A percentile compares a stretch with the other conserved stretches of the same genome.
Evolutionary conservation across 2,113 vertebrate species (phyloP).

Genomic region (Lethenteron reissneri): DNA sequence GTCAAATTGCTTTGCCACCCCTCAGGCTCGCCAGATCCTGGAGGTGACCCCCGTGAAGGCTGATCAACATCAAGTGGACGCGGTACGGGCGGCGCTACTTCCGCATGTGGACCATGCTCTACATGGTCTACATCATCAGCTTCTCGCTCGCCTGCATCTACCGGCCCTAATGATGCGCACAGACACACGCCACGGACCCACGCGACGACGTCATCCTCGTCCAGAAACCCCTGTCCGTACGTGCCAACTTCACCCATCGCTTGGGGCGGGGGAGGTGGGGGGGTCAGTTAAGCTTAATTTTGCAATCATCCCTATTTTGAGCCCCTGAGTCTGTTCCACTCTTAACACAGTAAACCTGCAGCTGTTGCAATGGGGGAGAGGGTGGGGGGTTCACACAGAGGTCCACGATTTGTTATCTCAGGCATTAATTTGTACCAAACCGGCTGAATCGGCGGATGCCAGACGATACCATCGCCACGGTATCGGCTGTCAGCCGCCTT

Average conservation of each 20-base stretch:
- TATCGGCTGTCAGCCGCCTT: too few species aligned
- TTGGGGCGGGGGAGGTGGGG: too few species aligned
- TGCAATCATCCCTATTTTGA: too few species aligned
- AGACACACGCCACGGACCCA: constrained; percentile 29
- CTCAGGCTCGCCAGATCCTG: constrained; percentile 57
- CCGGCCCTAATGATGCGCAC: constrained; percentile 44
- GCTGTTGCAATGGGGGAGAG: too few species aligned
- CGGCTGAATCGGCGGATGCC: too few species aligned
- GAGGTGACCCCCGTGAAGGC: constrained; percentile 59
- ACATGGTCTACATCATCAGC: constrained; percentile 60
- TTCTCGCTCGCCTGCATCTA: constrained; percentile 61
- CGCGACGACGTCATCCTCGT: constrained; percentile 38
- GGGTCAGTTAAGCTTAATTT: too few species aligned
- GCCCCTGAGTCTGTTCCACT: too few species aligned
- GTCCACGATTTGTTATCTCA: too few species aligned
- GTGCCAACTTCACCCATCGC: constrained; percentile 6
- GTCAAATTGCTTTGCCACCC: not conserved
- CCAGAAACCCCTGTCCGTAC: constrained; percentile 46
- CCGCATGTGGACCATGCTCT: constrained; percentile 47
- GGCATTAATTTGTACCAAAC: too few species aligned
- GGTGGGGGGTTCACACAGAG: too few species aligned
- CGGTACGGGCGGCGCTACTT: constrained; percentile 71
- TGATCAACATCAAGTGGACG: constrained; percentile 79
- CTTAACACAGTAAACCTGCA: too few species aligned
- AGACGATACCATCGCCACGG: too few species aligned